Evolutionary conservation across 2,797 vertebrate species (phyloP).

Genomic region (Cichlasoma orientale): DNA sequence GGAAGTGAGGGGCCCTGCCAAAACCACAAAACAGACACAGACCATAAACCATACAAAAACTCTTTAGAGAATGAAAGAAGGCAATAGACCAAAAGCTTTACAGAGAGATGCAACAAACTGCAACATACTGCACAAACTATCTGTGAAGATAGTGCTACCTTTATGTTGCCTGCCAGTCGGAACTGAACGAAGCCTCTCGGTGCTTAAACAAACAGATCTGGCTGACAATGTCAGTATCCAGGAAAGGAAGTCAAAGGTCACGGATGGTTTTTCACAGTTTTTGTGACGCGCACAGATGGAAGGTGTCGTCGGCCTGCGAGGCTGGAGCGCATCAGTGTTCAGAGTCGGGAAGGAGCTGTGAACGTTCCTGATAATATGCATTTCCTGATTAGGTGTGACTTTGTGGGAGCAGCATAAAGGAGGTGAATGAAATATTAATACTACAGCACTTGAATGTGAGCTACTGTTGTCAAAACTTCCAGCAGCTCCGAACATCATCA

Average conservation of each 20-base stretch:
- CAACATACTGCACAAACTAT: no score
- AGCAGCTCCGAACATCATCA: neutral
- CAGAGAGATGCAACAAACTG: neutral
- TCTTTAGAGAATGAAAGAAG: neutral
- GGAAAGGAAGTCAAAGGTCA: constrained; percentile 26
- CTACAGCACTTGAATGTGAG: neutral
- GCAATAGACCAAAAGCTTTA: neutral
- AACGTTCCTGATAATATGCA: no score
- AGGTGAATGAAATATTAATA: neutral
- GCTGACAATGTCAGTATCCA: neutral
- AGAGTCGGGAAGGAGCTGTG: no score
- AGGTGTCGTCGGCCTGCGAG: neutral
- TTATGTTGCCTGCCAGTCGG: neutral
- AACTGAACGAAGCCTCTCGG: neutral
- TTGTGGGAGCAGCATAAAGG: no score
- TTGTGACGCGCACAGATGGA: no score
- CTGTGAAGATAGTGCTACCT: neutral
- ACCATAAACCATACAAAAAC: constrained; percentile 3
- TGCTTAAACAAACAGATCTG: no score
- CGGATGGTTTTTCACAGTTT: constrained; percentile 14
- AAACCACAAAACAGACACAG: neutral
- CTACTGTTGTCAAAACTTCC: neutral
- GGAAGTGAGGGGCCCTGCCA: neutral
- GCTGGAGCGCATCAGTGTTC: neutral
- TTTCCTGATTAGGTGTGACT: no score